Evolutionary conservation across 37 sponge, comb jelly and placozoan genomes (phyloP), one percentile per base, ranked within the genome.

Genomic region (Lycopodina hypogea): DNA sequence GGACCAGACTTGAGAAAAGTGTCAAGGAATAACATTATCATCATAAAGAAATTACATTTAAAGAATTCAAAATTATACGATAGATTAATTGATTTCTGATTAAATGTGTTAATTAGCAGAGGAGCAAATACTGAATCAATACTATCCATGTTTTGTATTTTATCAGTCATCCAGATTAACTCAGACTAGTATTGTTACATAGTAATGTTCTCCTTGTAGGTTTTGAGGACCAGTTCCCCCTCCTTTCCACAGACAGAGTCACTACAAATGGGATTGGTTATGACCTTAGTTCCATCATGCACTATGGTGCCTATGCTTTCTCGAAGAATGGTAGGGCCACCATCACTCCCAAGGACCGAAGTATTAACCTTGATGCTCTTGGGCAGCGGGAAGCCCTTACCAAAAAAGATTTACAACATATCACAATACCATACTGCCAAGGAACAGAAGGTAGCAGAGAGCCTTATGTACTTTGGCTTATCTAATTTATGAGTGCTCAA

Each of bases 281-380:
- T 75, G 93, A 93, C 75, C 79, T 63, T 39, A 42, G 45, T 21
- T 89, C 93, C n/a, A 51, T 93, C 45, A 93, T 93, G 93, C 93
- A 93, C 72, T 93, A 93, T 69, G 32, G 76, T 55, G 63, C 83
- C 33, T 75, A 53, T 55, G 93, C 93, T 22, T 93, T 93, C 81
- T 83, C 87, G 18, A 34, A 39, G 0, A 89, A 93, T 75, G 81
- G 90, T 1, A 65, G 29, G 24, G 65, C 68, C 35, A 93, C 93
- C 42, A 83, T 93, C 40, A 36, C 38, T 15, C 90, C 93, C 0
- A 11, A 56, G 15, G 74, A 75, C 41, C 15, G 63, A 21, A 3
- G 56, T 30, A 24, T 86, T 0, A 1, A 1, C 23, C 48, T 64
- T 23, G 57, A 55, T 35, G 22, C 21, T 12, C 80, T 93, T 1